Conservation (phyloP, 2,888 invertebrate genomes). For the Diploptera punctata region DNA sequence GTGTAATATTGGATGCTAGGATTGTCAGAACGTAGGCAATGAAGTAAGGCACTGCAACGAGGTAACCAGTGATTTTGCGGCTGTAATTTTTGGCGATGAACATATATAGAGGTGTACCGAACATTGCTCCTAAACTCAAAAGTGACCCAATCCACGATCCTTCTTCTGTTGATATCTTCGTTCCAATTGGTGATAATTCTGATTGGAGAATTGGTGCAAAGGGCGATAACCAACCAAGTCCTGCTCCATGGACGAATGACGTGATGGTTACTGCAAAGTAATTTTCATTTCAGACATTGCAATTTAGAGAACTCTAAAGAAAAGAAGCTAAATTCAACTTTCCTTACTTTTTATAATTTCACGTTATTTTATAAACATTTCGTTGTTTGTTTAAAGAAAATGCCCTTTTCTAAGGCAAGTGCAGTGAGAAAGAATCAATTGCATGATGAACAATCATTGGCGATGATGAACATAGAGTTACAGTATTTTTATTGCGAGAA, state of each 20-base stretch:
- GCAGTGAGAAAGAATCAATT: too few relatives aligned
- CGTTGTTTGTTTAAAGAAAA: too few relatives aligned
- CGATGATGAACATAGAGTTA: too few relatives aligned
- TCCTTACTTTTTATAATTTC: too few relatives aligned
- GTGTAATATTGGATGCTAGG: slow-evolving; percentile 55
- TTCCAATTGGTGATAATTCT: slow-evolving; percentile 47
- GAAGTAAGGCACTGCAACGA: slow-evolving; percentile 61
- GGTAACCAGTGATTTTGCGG: slow-evolving; percentile 60
- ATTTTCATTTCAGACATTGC: too few relatives aligned
- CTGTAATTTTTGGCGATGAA: slow-evolving; percentile 59
- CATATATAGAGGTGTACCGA: slow-evolving; percentile 59
- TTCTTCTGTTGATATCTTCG: slow-evolving; percentile 56
- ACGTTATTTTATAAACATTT: too few relatives aligned
- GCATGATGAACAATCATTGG: too few relatives aligned
- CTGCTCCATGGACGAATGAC: slow-evolving; percentile 25
- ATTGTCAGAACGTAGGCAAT: slow-evolving; percentile 65
- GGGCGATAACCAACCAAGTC: slow-evolving; percentile 40
- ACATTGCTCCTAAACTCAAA: slow-evolving; percentile 62
- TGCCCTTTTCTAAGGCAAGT: too few relatives aligned
- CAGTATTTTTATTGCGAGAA: too few relatives aligned
- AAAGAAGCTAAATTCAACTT: too few relatives aligned
- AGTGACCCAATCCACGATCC: slow-evolving; percentile 63
- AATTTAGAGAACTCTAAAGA: too few relatives aligned
- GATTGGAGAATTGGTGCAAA: slow-evolving; percentile 50
- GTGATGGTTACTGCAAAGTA: slow-evolving; percentile 26